Evolutionary conservation across 2,888 invertebrate genomes (phyloP).

Genomic region (Hedychridium roseum): DNA sequence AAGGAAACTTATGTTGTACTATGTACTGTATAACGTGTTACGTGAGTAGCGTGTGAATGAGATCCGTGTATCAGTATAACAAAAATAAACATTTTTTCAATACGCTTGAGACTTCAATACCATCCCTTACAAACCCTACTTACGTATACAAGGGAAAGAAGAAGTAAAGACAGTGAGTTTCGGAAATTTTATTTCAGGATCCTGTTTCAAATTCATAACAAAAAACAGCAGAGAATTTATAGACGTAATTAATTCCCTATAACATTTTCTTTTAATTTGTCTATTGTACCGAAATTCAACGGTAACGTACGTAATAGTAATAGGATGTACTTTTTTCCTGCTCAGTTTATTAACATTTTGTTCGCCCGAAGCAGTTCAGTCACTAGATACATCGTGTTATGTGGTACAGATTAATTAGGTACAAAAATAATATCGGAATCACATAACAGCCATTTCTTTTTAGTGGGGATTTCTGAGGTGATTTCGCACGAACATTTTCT

Average conservation of each 20-base stretch:
- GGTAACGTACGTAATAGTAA: constrained; percentile 35
- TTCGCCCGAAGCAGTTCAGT: constrained; percentile 19
- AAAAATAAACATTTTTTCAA: constrained; percentile 60
- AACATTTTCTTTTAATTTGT: constrained; percentile 28
- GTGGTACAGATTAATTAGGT: constrained; percentile 27
- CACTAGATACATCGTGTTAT: constrained; percentile 19
- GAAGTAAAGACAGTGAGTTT: constrained; percentile 12
- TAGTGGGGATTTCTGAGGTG: constrained; percentile 10
- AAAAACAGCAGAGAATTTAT: constrained; percentile 41
- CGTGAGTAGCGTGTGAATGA: constrained; percentile 45
- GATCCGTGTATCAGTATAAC: constrained; percentile 52
- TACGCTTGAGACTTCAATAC: constrained; percentile 25
- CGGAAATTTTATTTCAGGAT: constrained; percentile 35
- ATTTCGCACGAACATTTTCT: background rate
- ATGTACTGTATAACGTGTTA: constrained; percentile 50
- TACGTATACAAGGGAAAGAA: constrained; percentile 7
- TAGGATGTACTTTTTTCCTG: constrained; percentile 21
- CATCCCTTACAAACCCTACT: constrained; percentile 5
- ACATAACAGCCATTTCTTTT: constrained; percentile 22
- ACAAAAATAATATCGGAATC: constrained; percentile 42
- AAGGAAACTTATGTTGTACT: constrained; percentile 50
- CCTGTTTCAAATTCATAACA: constrained; percentile 44
- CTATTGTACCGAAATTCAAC: constrained; percentile 40
- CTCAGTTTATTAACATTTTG: constrained; percentile 21
- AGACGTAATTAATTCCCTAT: constrained; percentile 31